A percentile compares a stretch with the other conserved stretches of the same genome.
These are phyloP conservation scores for Chrysomallon squamiferum DNA, from an alignment of 1,140 invertebrate species.

Conservation along the genomic window DNA sequence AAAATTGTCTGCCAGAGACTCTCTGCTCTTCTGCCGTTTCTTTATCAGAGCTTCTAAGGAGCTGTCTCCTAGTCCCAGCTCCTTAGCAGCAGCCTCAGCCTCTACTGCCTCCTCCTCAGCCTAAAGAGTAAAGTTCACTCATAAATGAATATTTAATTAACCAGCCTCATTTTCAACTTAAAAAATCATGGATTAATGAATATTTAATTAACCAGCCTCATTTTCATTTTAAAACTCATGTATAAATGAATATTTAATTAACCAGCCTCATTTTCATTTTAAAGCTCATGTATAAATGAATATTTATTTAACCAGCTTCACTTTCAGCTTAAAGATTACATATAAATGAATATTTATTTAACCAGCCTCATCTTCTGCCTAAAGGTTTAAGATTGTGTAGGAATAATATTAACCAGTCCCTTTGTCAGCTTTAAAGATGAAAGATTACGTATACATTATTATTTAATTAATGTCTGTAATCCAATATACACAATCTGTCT, in stretches of 20 bases:
- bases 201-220: neutral
- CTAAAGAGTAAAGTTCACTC: constrained; percentile 28
- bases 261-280: neutral
- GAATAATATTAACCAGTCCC: neutral
- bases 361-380: neutral
- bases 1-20: constrained; percentile 56
- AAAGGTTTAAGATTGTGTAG: neutral
- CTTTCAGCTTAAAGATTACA: neutral
- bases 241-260: neutral
- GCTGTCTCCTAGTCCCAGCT: constrained; percentile 50
- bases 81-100: constrained; percentile 60
- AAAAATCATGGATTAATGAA: neutral
- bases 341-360: neutral
- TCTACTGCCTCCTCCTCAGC: constrained; percentile 59
- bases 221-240: neutral
- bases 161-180: neutral
- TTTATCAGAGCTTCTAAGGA: constrained; percentile 58
- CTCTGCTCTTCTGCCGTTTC: constrained; percentile 51
- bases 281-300: neutral
- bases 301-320: neutral
- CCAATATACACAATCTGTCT: too few species aligned
- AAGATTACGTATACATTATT: too few species aligned
- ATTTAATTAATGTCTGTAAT: too few species aligned
- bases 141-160: neutral
- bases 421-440: too few species aligned